A percentile compares a stretch with the other conserved stretches of the same genome.
These are phyloP conservation scores for Lophius americanus DNA, from an alignment of 2,797 vertebrate species.

Conservation along the genomic window DNA sequence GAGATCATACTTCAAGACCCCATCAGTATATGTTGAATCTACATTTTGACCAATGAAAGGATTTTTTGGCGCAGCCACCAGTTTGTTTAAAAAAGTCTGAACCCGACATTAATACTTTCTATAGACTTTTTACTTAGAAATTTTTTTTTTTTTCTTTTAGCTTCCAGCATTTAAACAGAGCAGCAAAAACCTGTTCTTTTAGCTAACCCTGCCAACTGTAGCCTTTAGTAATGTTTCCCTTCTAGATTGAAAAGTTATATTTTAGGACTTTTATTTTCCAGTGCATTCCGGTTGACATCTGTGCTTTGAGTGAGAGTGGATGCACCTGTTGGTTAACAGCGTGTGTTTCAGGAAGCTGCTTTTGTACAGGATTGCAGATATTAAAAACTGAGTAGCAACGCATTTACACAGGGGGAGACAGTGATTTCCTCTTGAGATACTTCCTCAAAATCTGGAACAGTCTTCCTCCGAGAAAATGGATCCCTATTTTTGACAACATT, in stretches of 20 bases:
- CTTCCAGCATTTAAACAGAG: background rate
- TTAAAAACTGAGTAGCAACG: constrained; percentile 12
- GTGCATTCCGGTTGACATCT: constrained; percentile 26
- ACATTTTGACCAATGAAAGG: no score
- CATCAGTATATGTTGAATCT: no score
- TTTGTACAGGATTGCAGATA: constrained; percentile 24
- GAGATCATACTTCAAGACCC: no score
- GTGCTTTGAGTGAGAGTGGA: constrained; percentile 49
- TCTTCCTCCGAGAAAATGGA: constrained; percentile 21
- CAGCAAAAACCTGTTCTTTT: constrained; percentile 3
- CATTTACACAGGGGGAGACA: constrained; percentile 5
- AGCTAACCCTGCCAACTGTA: background rate
- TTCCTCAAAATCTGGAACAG: constrained; percentile 36
- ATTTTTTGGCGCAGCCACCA: no score
- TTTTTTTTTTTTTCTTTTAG: background rate
- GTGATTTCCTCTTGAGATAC: constrained; percentile 39
- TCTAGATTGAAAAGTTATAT: constrained; percentile 31
- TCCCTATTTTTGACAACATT: constrained; percentile 31
- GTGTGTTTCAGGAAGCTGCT: constrained; percentile 30
- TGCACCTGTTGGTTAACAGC: constrained; percentile 57
- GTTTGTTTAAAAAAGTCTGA: no score
- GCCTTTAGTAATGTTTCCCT: constrained; percentile 21
- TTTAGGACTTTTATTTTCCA: constrained; percentile 45
- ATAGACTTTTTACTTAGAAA: no score
- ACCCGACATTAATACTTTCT: no score